Evolutionary conservation across 2,888 invertebrate genomes (phyloP).

Genomic region (Galerucella nymphaeae): DNA sequence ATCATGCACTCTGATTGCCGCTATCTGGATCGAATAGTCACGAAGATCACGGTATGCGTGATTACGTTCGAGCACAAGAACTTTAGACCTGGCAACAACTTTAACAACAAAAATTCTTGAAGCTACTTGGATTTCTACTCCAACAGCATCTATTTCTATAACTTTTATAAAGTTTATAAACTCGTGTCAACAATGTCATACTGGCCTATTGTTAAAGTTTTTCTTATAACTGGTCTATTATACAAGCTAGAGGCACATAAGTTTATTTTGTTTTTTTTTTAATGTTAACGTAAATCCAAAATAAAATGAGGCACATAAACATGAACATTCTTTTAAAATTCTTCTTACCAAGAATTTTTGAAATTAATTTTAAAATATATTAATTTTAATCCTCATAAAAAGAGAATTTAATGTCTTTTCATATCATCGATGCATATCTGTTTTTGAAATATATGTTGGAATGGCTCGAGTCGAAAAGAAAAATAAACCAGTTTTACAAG

Average conservation of each 20-base stretch:
- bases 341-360: neutral
- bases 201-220: conserved; percentile 11
- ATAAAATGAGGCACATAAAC: neutral
- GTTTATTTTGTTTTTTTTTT: neutral
- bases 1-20: conserved; percentile 40
- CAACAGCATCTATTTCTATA: no score
- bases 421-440: neutral
- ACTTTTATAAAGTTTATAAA: no score
- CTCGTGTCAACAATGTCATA: no score
- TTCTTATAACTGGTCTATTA: conserved; percentile 8
- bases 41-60: conserved; percentile 57
- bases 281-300: no score
- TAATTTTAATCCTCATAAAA: conserved; percentile 7
- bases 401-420: neutral
- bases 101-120: neutral
- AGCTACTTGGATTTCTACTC: neutral
- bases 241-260: conserved; percentile 8
- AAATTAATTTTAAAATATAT: neutral
- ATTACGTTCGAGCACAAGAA: conserved; percentile 44
- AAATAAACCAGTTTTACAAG: no score
- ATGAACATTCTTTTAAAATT: neutral
- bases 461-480: neutral
- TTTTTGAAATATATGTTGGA: neutral
- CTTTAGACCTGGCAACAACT: conserved; percentile 4
- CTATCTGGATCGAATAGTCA: conserved; percentile 56